Percentiles rank a stretch among this genome's conserved stretches.
Conservation (phyloP, 2,113 vertebrate species). For the Mustela lutreola region DNA sequence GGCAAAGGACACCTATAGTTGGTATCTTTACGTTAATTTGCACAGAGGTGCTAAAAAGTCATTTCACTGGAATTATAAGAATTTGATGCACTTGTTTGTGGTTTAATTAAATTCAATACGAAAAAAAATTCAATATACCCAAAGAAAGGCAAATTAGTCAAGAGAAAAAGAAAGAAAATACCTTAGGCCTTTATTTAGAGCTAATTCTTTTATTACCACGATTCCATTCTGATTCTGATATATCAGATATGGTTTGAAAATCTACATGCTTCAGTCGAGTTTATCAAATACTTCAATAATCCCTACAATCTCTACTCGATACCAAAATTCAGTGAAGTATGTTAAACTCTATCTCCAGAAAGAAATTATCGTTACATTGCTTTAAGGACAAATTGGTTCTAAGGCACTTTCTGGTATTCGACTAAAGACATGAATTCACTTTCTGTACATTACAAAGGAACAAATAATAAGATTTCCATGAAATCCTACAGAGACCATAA, state of each 20-base stretch:
- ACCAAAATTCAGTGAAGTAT: constrained; percentile 15
- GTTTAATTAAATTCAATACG: neutral
- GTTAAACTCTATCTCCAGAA: neutral
- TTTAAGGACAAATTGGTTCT: neutral
- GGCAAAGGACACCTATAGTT: neutral
- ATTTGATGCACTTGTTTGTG: neutral
- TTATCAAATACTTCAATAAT: neutral
- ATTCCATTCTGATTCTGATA: constrained; percentile 40
- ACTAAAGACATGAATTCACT: constrained; percentile 14
- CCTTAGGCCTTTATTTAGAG: neutral
- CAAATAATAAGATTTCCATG: neutral
- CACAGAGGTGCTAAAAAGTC: constrained; percentile 22
- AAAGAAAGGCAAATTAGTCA: constrained; percentile 46
- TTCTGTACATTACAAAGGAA: constrained; percentile 18
- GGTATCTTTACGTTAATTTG: constrained; percentile 6
- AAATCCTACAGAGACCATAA: neutral
- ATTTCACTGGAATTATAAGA: constrained; percentile 34
- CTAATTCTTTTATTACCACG: neutral
- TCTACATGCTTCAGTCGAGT: neutral
- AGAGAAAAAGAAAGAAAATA: neutral
- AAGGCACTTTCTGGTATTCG: neutral
- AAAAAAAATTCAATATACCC: constrained; percentile 15
- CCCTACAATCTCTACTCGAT: neutral
- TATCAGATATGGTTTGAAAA: neutral
- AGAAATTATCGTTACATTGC: neutral